Conservation (phyloP, 2,113 vertebrate genomes). For the rat (Rattus norvegicus) region GRCr8 NC_086035.1:5005001-5005500, state of each 20-base stretch:
- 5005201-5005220: neutral
- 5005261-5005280: neutral
- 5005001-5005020: neutral
- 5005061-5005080: neutral
- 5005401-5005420: neutral
- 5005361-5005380: neutral
- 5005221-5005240: neutral
- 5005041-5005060: neutral
- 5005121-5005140: neutral
- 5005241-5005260: neutral
- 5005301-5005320: neutral
- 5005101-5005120: neutral
- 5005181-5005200: no score
- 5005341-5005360: neutral
- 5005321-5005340: neutral
- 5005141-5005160: neutral
- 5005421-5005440: neutral
- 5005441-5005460: neutral
- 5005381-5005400: neutral
- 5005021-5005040: neutral
- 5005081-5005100: neutral
- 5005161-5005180: no score
- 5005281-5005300: neutral
- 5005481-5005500: neutral
- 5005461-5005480: neutral